Conservation (phyloP, 1,140 invertebrate species). For the Paraescarpia echinospica region DNA sequence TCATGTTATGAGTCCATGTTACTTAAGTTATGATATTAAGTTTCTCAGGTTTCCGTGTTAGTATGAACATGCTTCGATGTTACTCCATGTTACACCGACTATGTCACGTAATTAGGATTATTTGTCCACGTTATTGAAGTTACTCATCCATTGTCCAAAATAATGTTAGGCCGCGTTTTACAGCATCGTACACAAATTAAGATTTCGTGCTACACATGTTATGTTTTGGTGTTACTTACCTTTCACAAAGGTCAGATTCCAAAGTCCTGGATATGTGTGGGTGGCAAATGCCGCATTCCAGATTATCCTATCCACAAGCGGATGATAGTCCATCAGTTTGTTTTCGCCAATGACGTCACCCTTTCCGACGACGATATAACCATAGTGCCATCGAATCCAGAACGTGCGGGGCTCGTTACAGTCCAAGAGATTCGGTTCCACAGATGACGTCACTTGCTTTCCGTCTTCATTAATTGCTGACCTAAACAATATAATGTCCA, state of each 20-base stretch:
- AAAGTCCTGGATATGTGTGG: background rate
- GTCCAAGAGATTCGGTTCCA: background rate
- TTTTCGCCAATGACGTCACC: slow-evolving; percentile 13
- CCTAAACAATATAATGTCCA: background rate
- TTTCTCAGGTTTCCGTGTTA: too few relatives aligned
- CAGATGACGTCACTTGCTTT: background rate
- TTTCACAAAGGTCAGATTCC: background rate
- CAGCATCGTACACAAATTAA: background rate
- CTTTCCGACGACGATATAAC: slow-evolving; percentile 10
- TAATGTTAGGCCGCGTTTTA: too few relatives aligned
- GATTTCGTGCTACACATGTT: background rate
- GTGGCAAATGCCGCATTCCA: background rate
- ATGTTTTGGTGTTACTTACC: background rate
- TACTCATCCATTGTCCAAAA: background rate
- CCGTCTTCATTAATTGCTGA: background rate
- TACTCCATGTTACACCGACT: too few relatives aligned
- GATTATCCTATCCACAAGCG: background rate
- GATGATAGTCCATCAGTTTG: slow-evolving; percentile 8
- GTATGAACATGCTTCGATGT: too few relatives aligned
- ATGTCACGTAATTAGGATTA: too few relatives aligned
- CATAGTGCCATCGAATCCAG: slow-evolving; percentile 10
- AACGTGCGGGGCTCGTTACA: slow-evolving; percentile 15
- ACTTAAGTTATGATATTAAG: too few relatives aligned
- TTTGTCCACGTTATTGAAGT: background rate
- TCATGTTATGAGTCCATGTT: too few relatives aligned